A percentile compares a stretch with the other conserved stretches of the same genome.
These are phyloP conservation scores for Drosophila erecta DNA, from an alignment of 1,140 invertebrate species.

Conservation along the genomic window DNA sequence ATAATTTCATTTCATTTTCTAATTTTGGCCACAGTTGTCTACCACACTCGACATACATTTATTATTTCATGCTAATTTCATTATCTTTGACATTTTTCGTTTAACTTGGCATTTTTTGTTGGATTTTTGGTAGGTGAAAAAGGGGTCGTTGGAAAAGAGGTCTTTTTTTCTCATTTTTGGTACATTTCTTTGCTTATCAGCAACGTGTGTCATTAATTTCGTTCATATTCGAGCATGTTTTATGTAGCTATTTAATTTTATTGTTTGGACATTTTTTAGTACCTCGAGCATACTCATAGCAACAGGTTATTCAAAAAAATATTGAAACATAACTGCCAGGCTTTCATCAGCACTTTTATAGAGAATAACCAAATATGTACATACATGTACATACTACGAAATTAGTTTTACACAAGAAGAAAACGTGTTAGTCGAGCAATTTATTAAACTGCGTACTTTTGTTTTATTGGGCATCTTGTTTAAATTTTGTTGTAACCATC, in stretches of 20 bases:
- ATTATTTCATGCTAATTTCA: constrained; percentile 63
- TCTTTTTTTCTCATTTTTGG: background rate
- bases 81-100: constrained; percentile 46
- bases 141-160: no score
- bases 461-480: constrained; percentile 9
- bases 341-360: no score
- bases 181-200: constrained; percentile 19
- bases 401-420: no score
- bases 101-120: background rate
- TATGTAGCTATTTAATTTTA: constrained; percentile 25
- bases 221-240: constrained; percentile 12
- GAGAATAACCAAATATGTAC: no score
- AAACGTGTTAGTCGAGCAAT: background rate
- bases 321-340: no score
- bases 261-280: constrained; percentile 27
- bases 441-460: background rate
- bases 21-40: constrained; percentile 14
- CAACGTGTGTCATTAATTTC: constrained; percentile 39
- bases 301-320: background rate
- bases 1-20: constrained; percentile 39
- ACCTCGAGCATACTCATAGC: background rate
- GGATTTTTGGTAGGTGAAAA: background rate
- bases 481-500: constrained; percentile 5
- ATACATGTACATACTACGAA: no score
- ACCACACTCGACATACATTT: constrained; percentile 44